Conservation (phyloP, 2,888 invertebrate genomes). For the Pedicia rivosa region DNA sequence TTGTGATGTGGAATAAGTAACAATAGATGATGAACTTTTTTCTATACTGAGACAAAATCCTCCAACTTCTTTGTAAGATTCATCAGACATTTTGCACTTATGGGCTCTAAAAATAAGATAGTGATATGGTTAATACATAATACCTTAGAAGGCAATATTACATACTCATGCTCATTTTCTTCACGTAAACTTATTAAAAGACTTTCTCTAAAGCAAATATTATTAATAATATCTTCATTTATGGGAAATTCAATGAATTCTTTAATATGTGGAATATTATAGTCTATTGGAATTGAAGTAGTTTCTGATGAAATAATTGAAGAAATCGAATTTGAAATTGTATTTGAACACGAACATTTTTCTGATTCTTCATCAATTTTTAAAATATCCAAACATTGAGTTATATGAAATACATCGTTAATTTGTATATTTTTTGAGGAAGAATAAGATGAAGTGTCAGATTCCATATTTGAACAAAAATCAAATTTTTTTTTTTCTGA, state of each 20-base stretch:
- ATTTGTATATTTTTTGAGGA: too few relatives aligned
- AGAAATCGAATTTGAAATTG: not conserved
- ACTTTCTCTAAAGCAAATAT: not conserved
- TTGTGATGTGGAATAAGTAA: constrained; percentile 7
- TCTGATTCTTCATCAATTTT: not conserved
- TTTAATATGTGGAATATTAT: not conserved
- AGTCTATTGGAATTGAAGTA: not conserved
- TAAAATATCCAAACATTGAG: too few relatives aligned
- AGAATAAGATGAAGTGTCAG: too few relatives aligned
- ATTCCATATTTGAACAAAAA: too few relatives aligned
- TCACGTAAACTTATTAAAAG: not conserved
- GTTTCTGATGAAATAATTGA: too few relatives aligned
- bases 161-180: not conserved
- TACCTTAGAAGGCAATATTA: too few relatives aligned
- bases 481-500: too few relatives aligned
- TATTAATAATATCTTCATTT: not conserved
- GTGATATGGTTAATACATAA: too few relatives aligned
- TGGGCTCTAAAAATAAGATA: too few relatives aligned
- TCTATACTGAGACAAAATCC: constrained; percentile 7
- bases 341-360: too few relatives aligned
- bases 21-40: constrained; percentile 4
- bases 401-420: too few relatives aligned
- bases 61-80: constrained; percentile 5
- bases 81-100: too few relatives aligned
- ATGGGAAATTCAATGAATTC: not conserved